Conservation (phyloP, 2,113 vertebrate species). For the Addax nasomaculatus region DNA sequence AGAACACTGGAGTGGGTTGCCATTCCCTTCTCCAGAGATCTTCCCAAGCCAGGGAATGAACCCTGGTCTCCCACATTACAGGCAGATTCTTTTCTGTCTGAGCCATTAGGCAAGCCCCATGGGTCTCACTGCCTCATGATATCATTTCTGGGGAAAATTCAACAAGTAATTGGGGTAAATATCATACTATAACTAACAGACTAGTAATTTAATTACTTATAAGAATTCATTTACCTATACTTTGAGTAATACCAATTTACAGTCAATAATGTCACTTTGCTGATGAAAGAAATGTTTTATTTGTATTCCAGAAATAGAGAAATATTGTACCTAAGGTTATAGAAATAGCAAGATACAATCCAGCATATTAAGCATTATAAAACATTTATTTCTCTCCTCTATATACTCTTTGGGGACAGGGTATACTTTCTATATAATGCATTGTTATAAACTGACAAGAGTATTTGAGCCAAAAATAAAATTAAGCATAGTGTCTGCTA, state of each 20-base stretch:
- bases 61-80: neutral
- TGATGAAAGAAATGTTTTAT: neutral
- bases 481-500: neutral
- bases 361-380: neutral
- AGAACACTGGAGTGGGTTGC: neutral
- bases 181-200: neutral
- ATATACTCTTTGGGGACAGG: neutral
- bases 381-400: neutral
- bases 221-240: neutral
- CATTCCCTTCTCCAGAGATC: neutral
- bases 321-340: neutral
- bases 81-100: neutral
- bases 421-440: neutral
- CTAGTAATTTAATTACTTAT: neutral
- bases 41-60: neutral
- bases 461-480: constrained; percentile 26
- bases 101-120: neutral
- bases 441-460: neutral
- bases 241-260: neutral
- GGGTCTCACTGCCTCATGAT: neutral
- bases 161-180: neutral
- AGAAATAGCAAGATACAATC: neutral
- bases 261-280: neutral
- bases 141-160: neutral
- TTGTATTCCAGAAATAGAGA: neutral